These are phyloP conservation scores for Gorsachius goisagi DNA, from an alignment of 2,113 vertebrate genomes.

Conservation along the genomic window DNA sequence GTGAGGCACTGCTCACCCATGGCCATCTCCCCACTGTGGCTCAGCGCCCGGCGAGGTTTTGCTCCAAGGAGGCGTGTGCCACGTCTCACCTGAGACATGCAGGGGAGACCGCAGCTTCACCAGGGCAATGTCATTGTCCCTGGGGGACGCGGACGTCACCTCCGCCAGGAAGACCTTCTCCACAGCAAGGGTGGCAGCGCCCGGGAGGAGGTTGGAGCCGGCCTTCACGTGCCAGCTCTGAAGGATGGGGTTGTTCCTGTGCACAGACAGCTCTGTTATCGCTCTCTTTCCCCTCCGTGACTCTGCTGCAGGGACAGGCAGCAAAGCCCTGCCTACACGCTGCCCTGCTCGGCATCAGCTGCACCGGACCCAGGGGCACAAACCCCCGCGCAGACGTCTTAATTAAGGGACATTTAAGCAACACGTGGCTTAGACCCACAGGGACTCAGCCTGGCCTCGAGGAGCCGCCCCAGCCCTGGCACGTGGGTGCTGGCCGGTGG, in stretches of 20 bases:
- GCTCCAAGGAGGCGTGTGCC: fast-evolving
- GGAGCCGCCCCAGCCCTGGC: background rate
- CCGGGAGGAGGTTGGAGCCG: constrained; percentile 64
- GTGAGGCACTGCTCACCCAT: fast-evolving
- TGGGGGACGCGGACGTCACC: constrained; percentile 12
- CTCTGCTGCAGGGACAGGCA: background rate
- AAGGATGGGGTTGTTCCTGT: constrained; percentile 65
- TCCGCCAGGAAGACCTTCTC: constrained; percentile 80
- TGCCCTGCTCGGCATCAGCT: background rate
- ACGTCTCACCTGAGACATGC: constrained; percentile 71
- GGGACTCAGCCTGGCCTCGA: background rate
- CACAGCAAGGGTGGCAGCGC: constrained; percentile 66
- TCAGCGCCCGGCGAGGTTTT: background rate
- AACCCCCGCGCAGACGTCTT: fast-evolving
- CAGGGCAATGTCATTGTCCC: constrained; percentile 85
- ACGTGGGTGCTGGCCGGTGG: fast-evolving
- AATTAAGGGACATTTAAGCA: fast-evolving
- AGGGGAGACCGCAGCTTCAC: constrained; percentile 82
- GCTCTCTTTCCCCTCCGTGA: fast-evolving
- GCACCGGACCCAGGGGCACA: fast-evolving
- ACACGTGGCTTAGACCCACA: fast-evolving
- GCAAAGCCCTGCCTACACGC: background rate
- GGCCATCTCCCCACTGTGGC: too few species aligned
- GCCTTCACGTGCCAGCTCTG: constrained; percentile 80
- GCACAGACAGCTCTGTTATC: background rate